phyloP scores from a whole-genome alignment of 2,113 vertebrate species.

The Elaphurus davidianus region DNA sequence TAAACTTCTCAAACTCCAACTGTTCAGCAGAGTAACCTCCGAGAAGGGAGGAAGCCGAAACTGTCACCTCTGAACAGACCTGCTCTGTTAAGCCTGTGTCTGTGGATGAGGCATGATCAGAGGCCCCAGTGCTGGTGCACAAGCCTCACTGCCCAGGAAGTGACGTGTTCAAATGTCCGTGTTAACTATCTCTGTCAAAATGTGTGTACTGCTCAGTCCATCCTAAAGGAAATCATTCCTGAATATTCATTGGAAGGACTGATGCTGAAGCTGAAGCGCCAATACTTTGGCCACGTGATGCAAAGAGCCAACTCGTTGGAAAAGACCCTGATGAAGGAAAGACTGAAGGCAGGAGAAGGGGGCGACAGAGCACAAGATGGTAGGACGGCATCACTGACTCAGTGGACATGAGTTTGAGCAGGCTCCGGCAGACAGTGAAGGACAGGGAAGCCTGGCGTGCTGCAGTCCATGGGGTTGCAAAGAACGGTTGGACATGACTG shows the following conservation, averaged over 20 bases:
- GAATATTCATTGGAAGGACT: neutral
- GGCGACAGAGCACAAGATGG: neutral
- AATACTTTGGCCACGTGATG: neutral
- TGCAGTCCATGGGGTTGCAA: neutral
- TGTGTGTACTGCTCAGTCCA: neutral
- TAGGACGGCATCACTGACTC: neutral
- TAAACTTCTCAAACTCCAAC: neutral
- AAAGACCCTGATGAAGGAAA: neutral
- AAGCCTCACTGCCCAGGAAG: neutral
- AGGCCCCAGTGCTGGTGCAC: neutral
- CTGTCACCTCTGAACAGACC: neutral
- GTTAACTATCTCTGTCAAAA: neutral
- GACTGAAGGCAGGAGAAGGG: neutral
- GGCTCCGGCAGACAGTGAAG: neutral
- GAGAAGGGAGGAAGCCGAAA: neutral
- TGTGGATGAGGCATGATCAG: neutral
- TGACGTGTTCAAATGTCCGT: neutral
- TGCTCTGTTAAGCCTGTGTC: neutral
- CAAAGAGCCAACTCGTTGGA: neutral
- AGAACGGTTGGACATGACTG: fast-evolving
- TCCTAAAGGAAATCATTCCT: neutral
- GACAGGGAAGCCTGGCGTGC: neutral
- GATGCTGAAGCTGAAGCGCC: neutral
- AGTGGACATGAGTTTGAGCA: neutral
- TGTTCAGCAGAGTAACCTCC: neutral